Percentiles rank a stretch among this genome's conserved stretches.
Evolutionary conservation across 2,888 invertebrate genomes (phyloP).

Genomic region (Xestia ashworthii): DNA sequence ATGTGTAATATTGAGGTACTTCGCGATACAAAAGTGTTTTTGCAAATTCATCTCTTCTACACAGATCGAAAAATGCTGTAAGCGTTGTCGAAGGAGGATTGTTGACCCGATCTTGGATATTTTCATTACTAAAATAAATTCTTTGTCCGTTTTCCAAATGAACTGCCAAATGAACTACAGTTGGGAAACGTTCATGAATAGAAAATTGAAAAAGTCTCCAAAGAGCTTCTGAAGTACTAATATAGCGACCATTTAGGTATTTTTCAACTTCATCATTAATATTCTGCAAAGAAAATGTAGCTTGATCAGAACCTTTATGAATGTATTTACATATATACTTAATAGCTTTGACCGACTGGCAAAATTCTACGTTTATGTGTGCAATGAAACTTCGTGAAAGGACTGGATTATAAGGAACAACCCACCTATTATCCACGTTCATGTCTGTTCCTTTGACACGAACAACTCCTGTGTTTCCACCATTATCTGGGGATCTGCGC

Average conservation of each 20-base stretch:
- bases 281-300: not conserved
- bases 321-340: slow-evolving; percentile 16
- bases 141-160: not conserved
- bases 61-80: slow-evolving; percentile 67
- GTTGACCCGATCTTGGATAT: slow-evolving; percentile 43
- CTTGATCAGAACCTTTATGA: not conserved
- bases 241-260: slow-evolving; percentile 11
- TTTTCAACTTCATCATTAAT: not conserved
- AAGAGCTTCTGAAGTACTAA: slow-evolving; percentile 51
- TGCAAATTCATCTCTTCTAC: slow-evolving; percentile 66
- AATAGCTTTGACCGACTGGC: slow-evolving; percentile 55
- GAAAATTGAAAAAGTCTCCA: slow-evolving; percentile 52
- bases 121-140: slow-evolving; percentile 51
- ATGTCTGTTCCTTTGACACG: slow-evolving; percentile 35
- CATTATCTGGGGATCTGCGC: too few species aligned
- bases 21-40: slow-evolving; percentile 42
- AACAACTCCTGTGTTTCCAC: slow-evolving; percentile 37
- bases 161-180: slow-evolving; percentile 49
- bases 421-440: slow-evolving; percentile 66
- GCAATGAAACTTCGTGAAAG: slow-evolving; percentile 53
- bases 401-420: slow-evolving; percentile 66
- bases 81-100: slow-evolving; percentile 63
- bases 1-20: not conserved
- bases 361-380: slow-evolving; percentile 56
- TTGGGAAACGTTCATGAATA: slow-evolving; percentile 42